A percentile compares a stretch with the other conserved stretches of the same genome.
Evolutionary conservation across 2,797 vertebrate species (phyloP).

Genomic region (Acrossocheilus fasciatus): DNA sequence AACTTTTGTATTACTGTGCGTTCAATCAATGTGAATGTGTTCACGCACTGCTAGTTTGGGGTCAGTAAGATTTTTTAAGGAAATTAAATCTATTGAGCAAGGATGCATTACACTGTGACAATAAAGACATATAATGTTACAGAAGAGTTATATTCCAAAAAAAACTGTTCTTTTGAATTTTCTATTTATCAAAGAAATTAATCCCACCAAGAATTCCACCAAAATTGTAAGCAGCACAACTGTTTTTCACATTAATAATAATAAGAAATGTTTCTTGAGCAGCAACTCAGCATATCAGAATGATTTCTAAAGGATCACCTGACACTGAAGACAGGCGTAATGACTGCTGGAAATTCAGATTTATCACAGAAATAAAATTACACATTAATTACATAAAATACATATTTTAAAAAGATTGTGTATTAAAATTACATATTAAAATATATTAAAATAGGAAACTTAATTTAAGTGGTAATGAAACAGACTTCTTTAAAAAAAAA

Average conservation of each 20-base stretch:
- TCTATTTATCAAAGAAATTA: background rate
- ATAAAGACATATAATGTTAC: background rate
- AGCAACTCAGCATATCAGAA: background rate
- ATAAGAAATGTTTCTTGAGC: background rate
- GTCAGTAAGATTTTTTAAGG: too few species aligned
- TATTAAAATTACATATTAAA: background rate
- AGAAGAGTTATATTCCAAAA: background rate
- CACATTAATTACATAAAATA: background rate
- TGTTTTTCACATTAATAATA: background rate
- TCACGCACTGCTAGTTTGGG: too few species aligned
- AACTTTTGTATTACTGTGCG: too few species aligned
- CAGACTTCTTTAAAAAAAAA: too few species aligned
- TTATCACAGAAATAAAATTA: background rate
- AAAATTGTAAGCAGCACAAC: background rate
- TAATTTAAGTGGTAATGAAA: background rate
- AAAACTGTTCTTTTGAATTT: background rate
- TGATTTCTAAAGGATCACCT: background rate
- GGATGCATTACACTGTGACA: background rate
- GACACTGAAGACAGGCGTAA: background rate
- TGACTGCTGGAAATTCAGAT: background rate
- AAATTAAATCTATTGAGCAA: too few species aligned
- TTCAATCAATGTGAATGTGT: too few species aligned
- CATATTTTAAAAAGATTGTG: background rate
- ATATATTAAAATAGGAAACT: background rate
- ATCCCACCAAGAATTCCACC: background rate